Evolutionary conservation across 2,797 vertebrate species (phyloP).

Genomic region (Picus viridis): DNA sequence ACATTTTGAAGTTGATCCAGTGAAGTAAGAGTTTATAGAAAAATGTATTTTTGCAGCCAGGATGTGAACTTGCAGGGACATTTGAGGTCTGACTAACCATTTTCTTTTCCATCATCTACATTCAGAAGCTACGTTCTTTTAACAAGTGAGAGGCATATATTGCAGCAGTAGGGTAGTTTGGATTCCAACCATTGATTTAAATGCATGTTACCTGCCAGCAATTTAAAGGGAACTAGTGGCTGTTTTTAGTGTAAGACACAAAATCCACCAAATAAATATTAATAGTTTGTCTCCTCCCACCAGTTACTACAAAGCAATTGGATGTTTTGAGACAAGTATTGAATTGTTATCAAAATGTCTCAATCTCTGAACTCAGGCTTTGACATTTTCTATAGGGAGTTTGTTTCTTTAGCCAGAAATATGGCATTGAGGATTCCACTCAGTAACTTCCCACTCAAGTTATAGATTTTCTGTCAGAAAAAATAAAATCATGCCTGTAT

Average conservation of each 20-base stretch:
- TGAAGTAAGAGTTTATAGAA: background rate
- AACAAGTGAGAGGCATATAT: background rate
- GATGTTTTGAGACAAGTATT: slow-evolving; percentile 49
- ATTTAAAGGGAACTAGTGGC: background rate
- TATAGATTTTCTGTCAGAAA: slow-evolving; percentile 76
- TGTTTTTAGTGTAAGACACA: slow-evolving; percentile 15
- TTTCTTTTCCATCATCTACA: background rate
- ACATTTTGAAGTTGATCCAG: background rate
- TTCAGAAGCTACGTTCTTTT: background rate
- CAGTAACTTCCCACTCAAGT: slow-evolving; percentile 73
- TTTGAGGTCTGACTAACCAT: background rate
- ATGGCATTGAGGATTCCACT: slow-evolving; percentile 73
- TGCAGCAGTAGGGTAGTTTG: background rate
- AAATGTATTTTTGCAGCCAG: background rate
- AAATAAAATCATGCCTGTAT: slow-evolving; percentile 67
- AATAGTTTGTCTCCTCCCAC: slow-evolving; percentile 54
- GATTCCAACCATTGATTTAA: background rate
- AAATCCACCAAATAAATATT: slow-evolving; percentile 23
- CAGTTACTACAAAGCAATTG: slow-evolving; percentile 51
- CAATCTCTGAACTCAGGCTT: slow-evolving; percentile 53
- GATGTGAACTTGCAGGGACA: background rate
- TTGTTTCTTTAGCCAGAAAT: slow-evolving; percentile 65
- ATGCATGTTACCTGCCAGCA: slow-evolving; percentile 7
- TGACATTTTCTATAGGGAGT: slow-evolving; percentile 43
- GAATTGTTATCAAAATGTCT: slow-evolving; percentile 70